Evolutionary conservation across 2,113 vertebrate genomes (phyloP).

Genomic region (Copsychus sechellarum): DNA sequence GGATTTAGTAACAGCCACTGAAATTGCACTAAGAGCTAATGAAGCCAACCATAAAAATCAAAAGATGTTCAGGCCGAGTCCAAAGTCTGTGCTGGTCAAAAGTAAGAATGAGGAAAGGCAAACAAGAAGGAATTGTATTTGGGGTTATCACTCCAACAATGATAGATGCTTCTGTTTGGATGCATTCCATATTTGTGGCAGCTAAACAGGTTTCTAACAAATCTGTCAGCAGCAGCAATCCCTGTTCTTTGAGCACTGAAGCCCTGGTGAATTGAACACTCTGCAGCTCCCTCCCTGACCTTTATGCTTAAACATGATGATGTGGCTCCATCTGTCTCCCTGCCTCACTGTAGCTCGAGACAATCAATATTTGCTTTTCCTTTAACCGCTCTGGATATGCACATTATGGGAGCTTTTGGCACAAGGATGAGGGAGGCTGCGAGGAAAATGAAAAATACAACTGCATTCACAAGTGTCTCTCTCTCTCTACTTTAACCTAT

Average conservation of each 20-base stretch:
- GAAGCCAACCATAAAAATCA: slow-evolving; percentile 47
- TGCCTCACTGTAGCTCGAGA: slow-evolving; percentile 16
- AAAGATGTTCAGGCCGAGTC: slow-evolving; percentile 8
- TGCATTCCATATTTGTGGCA: neutral
- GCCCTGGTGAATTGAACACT: slow-evolving; percentile 18
- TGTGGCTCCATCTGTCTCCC: slow-evolving; percentile 58
- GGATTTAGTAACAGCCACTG: slow-evolving; percentile 47
- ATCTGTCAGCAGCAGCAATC: slow-evolving; percentile 17
- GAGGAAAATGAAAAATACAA: slow-evolving; percentile 30
- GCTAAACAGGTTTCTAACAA: slow-evolving; percentile 8
- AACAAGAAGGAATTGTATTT: neutral
- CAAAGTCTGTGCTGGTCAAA: neutral
- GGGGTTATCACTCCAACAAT: neutral
- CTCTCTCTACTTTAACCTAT: neutral
- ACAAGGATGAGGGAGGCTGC: neutral
- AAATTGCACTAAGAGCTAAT: slow-evolving; percentile 38
- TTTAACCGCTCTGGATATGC: neutral
- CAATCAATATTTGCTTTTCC: slow-evolving; percentile 65
- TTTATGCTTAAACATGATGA: slow-evolving; percentile 41
- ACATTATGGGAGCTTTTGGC: neutral
- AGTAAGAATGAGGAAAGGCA: neutral
- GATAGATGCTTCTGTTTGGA: slow-evolving; percentile 19
- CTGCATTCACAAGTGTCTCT: neutral
- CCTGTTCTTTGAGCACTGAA: slow-evolving; percentile 6
- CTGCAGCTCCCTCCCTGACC: slow-evolving; percentile 33